Conservation (phyloP, 2,113 vertebrate genomes). For the Charina bottae region DNA sequence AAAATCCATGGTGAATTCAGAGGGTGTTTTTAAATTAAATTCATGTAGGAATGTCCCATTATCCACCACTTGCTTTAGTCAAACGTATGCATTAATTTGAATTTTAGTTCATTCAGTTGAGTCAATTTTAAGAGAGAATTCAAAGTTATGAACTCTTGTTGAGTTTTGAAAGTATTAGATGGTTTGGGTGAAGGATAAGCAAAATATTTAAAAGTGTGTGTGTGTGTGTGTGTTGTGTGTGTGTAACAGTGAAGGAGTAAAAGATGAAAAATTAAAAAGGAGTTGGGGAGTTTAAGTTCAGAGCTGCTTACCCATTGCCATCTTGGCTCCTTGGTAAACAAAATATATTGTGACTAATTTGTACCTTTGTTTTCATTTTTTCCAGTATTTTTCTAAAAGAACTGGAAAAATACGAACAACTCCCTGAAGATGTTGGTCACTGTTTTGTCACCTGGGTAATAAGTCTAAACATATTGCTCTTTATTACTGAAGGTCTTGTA, state of each 20-base stretch:
- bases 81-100: too few relatives aligned
- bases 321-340: background rate
- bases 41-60: background rate
- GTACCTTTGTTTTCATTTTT: slow-evolving; percentile 54
- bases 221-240: too few relatives aligned
- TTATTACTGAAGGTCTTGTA: slow-evolving; percentile 46
- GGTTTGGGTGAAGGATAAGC: too few relatives aligned
- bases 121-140: background rate
- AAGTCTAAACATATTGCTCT: slow-evolving; percentile 41
- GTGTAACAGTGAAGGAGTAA: background rate
- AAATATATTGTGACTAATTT: slow-evolving; percentile 47
- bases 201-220: too few relatives aligned
- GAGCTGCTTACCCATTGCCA: background rate
- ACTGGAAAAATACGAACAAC: slow-evolving; percentile 96
- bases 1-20: background rate
- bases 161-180: slow-evolving; percentile 4
- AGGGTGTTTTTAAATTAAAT: background rate
- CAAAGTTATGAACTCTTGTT: background rate
- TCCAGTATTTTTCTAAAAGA: slow-evolving; percentile 97
- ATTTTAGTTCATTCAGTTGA: background rate
- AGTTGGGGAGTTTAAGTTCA: background rate
- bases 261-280: background rate
- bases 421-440: slow-evolving; percentile 97
- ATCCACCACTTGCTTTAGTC: background rate
- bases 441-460: slow-evolving; percentile 99